phyloP scores from a whole-genome alignment of 2,113 vertebrate species.

The Stegostoma tigrinum region DNA sequence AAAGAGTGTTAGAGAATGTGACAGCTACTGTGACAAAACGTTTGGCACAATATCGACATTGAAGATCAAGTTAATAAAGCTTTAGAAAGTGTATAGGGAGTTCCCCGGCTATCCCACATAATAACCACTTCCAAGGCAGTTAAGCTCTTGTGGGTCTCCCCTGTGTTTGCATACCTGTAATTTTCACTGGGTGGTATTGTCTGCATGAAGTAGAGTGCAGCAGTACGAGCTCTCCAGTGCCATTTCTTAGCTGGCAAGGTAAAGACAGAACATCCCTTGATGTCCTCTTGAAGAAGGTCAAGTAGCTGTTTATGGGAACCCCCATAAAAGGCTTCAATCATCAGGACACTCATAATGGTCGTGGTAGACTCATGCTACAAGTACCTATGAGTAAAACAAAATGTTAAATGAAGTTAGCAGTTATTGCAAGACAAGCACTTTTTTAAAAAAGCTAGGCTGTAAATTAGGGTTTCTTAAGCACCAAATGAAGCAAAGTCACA shows the following conservation, averaged over 20 bases:
- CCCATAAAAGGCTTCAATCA: conserved; percentile 85
- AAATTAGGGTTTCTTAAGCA: background rate
- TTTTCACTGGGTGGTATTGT: conserved; percentile 59
- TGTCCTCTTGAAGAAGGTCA: conserved; percentile 71
- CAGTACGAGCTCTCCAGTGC: conserved; percentile 86
- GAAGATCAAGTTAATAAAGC: conserved; percentile 53
- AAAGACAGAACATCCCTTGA: conserved; percentile 59
- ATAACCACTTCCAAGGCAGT: background rate
- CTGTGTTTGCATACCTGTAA: conserved; percentile 67
- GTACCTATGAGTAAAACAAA: conserved; percentile 14
- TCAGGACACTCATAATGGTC: conserved; percentile 63
- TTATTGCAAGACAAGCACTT: background rate
- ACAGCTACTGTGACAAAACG: background rate
- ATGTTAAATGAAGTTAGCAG: background rate
- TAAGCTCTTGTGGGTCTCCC: background rate
- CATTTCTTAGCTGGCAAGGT: conserved; percentile 90
- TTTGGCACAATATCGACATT: conserved; percentile 46
- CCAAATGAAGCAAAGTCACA: background rate
- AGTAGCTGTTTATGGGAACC: conserved; percentile 91
- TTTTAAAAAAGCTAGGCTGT: background rate
- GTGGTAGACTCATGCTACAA: conserved; percentile 36
- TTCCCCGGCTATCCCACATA: conserved; percentile 44
- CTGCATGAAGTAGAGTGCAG: conserved; percentile 82
- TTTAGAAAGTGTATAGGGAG: conserved; percentile 44
- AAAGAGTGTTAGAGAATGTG: background rate